Base-by-base conservation (phyloP, 2,797 vertebrate genomes). In the Cheirogaleus major region DNA sequence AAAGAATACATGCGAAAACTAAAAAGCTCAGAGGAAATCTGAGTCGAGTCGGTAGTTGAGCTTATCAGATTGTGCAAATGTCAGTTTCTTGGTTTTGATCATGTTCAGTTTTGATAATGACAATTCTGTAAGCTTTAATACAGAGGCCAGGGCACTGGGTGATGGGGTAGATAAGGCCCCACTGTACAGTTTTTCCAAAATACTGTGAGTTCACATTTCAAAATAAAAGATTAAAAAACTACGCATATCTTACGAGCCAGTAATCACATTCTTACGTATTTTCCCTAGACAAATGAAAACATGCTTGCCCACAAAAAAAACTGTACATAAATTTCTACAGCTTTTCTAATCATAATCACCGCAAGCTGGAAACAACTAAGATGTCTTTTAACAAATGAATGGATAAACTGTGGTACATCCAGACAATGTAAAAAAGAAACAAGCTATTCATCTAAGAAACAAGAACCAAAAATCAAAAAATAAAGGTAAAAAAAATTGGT, bases 91-190 rank as follows among this genome's bases (percentile, higher is more conserved):
- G 17, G 5, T 61, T 86, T 85, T 23, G 25, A 30, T 84, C 38
- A 5, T 82, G 45, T 27, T 38, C 43, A 43, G 5, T 73, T 86
- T 86, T 22, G 32, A 30, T 88, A 52, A 14, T 79, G 52, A 45
- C 69, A n/a, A 27, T 41, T 94, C 41, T 79, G 6, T 73, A 63
- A 84, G 10, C 30, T 32, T 82, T 50, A 35, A 18, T 4, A 43
- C 0, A 4, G 7, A 1, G 15, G 18, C 5, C 20, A 27, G 30
- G 23, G 6, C 6, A 8, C 23, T 10, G 23, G 23, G 4, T 35
- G 23, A 43, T 43, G 15, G 15, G 14, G 10, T 38, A 55, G 7
- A 1, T 4, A 72, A 78, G 41, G 22, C 11, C 22, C 91, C 17
- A 14, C 43, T 63, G 15, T 55, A 3, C 41, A 78, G 7, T 13